Evolutionary conservation across 2,888 invertebrate species (phyloP).

Genomic region (Chaitophorus viminalis): DNA sequence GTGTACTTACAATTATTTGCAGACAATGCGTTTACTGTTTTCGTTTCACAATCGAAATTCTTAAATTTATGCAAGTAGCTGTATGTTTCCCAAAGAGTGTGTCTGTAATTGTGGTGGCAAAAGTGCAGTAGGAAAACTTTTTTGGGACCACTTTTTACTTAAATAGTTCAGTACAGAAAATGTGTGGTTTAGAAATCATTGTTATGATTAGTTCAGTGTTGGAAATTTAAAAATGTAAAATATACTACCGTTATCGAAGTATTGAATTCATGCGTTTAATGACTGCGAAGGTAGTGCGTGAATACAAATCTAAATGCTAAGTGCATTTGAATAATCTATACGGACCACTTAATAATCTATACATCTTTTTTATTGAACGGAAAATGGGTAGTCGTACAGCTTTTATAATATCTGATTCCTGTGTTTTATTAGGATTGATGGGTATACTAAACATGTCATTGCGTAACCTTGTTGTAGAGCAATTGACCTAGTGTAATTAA

Average conservation of each 20-base stretch:
- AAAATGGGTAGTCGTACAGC: background rate
- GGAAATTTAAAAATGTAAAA: no score
- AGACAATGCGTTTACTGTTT: background rate
- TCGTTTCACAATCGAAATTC: no score
- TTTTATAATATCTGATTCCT: background rate
- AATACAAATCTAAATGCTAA: background rate
- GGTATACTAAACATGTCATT: background rate
- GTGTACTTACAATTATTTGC: background rate
- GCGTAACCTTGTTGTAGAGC: background rate
- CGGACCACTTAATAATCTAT: background rate
- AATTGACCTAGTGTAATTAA: background rate
- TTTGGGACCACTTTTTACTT: no score
- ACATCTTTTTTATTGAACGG: background rate
- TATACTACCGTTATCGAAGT: no score
- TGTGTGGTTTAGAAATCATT: no score
- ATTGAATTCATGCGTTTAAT: background rate
- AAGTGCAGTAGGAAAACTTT: no score
- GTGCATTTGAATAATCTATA: background rate
- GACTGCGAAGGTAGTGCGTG: background rate
- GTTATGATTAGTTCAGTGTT: no score
- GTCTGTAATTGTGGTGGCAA: no score
- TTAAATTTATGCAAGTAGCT: no score
- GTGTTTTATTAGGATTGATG: background rate
- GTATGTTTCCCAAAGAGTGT: no score
- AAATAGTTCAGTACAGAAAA: no score